Evolutionary conservation across 2,113 vertebrate genomes (phyloP), one percentile per base, ranked within the genome.

Genomic region (Halichoeres trimaculatus): DNA sequence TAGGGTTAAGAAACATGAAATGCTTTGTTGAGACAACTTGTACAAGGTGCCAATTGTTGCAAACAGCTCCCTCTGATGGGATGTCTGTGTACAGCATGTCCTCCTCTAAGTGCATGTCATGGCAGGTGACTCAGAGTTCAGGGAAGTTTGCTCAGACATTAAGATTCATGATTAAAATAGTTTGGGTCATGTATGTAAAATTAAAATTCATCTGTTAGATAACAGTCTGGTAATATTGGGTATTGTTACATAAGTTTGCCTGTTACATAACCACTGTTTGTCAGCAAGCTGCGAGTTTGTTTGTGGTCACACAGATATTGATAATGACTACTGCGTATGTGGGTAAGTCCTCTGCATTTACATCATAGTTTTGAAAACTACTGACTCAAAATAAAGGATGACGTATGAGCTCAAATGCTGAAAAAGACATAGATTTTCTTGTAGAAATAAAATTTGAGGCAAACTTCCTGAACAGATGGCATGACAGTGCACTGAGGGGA

Each of bases 1-100:
- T 89, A 90, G 80, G 85, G 85, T 85, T 70, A 76, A 84, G 70
- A 70, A 62, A 76, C 52, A 81, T 74, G 63, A 88, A 86, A 90
- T 77, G 71, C 36, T 78, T 79, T 71, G 26, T 73, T 81, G 83
- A n/a, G 53, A 60, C 67, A 73, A 70, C 60, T 36, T 60, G 66
- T 67, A 52, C 34, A 76, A 78, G 76, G 68, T 70, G 75, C 76
- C 35, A 66, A 61, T 53, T 78, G 69, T 72, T 43, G 70, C 12
- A 36, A 67, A 65, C 70, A 72, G 79, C 70, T 22, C 83, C 88
- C 79, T 48, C 87, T 58, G 35, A 50, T 84, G 85, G 85, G 19
- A 5, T 0, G 3, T 30, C 70, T 69, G 84, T 36, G 47, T 35
- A 77, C 63, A 66, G 74, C 71, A 54, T 1, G 56, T 74, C 52